A percentile compares a stretch with the other conserved stretches of the same genome.
These are phyloP conservation scores for Hypsibius dujardini DNA, from an alignment of 1,140 invertebrate genomes.

Conservation along the genomic window DNA sequence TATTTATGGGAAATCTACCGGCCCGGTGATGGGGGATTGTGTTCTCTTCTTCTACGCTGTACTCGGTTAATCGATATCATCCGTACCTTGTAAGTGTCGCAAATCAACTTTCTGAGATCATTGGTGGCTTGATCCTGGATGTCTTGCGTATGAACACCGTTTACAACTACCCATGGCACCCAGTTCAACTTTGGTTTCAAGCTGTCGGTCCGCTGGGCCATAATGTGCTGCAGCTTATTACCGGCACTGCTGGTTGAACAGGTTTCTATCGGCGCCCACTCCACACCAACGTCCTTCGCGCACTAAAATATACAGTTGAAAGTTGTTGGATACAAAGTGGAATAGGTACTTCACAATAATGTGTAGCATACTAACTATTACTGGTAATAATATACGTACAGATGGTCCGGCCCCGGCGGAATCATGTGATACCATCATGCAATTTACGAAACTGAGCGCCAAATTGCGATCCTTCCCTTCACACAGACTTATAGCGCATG, in stretches of 20 bases:
- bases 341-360: not conserved
- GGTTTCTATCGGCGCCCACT: not conserved
- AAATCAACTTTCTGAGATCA: not conserved
- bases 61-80: too few relatives aligned
- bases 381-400: not conserved
- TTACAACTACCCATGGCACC: conserved; percentile 9
- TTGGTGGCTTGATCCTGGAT: not conserved
- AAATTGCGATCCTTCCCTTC: not conserved
- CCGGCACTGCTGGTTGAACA: not conserved
- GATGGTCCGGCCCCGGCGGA: not conserved
- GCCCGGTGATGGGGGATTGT: too few relatives aligned
- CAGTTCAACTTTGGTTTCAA: conserved; percentile 1
- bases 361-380: not conserved
- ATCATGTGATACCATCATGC: conserved; percentile 9
- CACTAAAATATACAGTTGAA: conserved; percentile 3
- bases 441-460: conserved; percentile 3
- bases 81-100: not conserved
- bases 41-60: too few relatives aligned
- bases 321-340: not conserved
- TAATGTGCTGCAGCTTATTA: conserved; percentile 12
- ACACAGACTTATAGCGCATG: not conserved
- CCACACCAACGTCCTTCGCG: conserved; percentile 7
- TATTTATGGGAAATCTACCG: too few relatives aligned
- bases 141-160: conserved; percentile 13
- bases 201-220: not conserved